phyloP scores from a whole-genome alignment of 35 echinoderm and acorn worm species.

The Amphiura filiformis region DNA sequence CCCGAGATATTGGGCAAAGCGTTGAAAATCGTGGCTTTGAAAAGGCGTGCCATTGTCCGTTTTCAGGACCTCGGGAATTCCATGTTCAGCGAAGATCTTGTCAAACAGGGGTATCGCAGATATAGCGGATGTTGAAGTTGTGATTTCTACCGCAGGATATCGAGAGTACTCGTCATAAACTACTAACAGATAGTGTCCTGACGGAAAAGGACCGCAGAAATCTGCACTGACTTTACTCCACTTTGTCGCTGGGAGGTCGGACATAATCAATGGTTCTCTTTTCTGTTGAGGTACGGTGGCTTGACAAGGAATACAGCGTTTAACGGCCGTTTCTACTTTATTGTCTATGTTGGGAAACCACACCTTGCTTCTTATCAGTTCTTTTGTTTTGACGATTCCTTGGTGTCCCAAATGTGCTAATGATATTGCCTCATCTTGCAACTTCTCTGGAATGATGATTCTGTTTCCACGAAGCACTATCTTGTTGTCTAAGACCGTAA shows the following conservation, averaged over 20 bases:
- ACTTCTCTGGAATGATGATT: slow-evolving; percentile 42
- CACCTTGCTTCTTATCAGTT: slow-evolving; percentile 56
- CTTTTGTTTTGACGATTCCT: slow-evolving; percentile 69
- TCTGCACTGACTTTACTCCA: slow-evolving; percentile 48
- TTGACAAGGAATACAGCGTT: slow-evolving; percentile 56
- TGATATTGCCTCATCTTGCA: slow-evolving; percentile 38
- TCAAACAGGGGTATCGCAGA: slow-evolving; percentile 25
- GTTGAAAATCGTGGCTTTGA: slow-evolving; percentile 26
- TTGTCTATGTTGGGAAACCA: slow-evolving; percentile 62
- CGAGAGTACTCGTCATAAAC: slow-evolving; percentile 54
- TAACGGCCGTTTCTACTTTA: slow-evolving; percentile 17
- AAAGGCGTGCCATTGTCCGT: slow-evolving; percentile 64
- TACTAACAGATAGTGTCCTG: slow-evolving; percentile 60
- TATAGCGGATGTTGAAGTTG: slow-evolving; percentile 62
- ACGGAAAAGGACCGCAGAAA: slow-evolving; percentile 59
- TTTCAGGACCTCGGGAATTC: slow-evolving; percentile 56
- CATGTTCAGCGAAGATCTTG: slow-evolving; percentile 48
- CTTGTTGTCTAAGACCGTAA: neutral
- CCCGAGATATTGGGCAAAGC: slow-evolving; percentile 39
- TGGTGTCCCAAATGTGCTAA: slow-evolving; percentile 80
- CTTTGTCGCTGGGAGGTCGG: too few species aligned
- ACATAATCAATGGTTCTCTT: neutral
- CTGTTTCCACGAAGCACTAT: slow-evolving; percentile 50
- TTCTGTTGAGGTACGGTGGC: slow-evolving; percentile 29
- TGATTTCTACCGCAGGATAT: slow-evolving; percentile 66